Evolutionary conservation across 1,140 invertebrate species (phyloP).

Genomic region (Zaprionus kolodkinae): DNA sequence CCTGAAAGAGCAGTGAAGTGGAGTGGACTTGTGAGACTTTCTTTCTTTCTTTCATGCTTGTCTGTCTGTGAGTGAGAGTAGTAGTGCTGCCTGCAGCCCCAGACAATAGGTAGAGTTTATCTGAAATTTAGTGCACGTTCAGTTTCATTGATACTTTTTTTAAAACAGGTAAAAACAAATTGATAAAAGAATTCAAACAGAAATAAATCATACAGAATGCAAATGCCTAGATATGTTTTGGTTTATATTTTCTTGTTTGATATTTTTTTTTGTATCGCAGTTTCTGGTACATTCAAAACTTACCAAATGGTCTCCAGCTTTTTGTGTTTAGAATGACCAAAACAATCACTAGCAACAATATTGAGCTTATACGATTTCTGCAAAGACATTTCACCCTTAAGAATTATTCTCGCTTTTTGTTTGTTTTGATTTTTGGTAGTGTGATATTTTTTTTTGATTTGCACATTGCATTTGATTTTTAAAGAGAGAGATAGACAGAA

Average conservation of each 20-base stretch:
- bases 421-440: constrained; percentile 56
- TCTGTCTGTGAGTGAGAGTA: constrained; percentile 79
- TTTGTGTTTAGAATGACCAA: constrained; percentile 84
- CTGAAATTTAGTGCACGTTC: constrained; percentile 84
- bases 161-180: constrained; percentile 44
- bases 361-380: constrained; percentile 84
- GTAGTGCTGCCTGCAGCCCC: constrained; percentile 79
- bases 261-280: constrained; percentile 61
- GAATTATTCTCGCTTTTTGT: constrained; percentile 82
- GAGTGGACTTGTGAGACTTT: constrained; percentile 64
- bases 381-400: constrained; percentile 84
- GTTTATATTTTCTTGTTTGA: constrained; percentile 65
- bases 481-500: constrained; percentile 59
- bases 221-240: constrained; percentile 81
- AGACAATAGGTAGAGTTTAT: constrained; percentile 83
- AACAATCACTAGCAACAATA: constrained; percentile 84
- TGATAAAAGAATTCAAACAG: constrained; percentile 51
- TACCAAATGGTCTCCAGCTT: constrained; percentile 84
- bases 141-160: constrained; percentile 70
- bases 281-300: constrained; percentile 83
- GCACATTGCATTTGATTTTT: constrained; percentile 40
- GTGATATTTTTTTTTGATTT: constrained; percentile 45
- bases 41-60: constrained; percentile 67
- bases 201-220: constrained; percentile 77
- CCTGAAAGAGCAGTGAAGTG: constrained; percentile 59